phyloP scores from a whole-genome alignment of 2,113 vertebrate species.

The Narcine bancroftii region DNA sequence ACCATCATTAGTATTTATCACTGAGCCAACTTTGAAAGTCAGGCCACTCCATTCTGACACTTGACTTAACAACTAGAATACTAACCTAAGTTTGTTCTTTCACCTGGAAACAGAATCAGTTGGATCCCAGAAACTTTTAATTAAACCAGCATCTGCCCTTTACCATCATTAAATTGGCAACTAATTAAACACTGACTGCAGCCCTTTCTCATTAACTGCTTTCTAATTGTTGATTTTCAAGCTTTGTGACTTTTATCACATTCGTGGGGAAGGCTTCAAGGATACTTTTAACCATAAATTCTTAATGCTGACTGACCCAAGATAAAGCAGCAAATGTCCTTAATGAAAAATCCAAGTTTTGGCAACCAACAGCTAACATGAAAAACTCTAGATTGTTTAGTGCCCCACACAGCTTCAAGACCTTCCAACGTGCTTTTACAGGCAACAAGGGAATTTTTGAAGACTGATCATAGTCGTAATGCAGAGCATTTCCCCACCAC shows the following conservation, averaged over 20 bases:
- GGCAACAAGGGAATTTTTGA: background rate
- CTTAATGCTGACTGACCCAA: background rate
- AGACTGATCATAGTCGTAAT: background rate
- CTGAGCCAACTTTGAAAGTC: too few relatives aligned
- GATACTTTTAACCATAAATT: background rate
- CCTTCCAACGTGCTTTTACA: background rate
- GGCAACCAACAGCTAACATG: background rate
- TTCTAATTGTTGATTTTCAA: background rate
- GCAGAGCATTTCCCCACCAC: background rate
- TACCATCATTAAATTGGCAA: background rate
- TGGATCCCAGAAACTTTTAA: background rate
- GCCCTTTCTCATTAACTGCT: background rate
- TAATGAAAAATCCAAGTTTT: background rate
- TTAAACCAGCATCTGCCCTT: background rate
- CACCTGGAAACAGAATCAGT: background rate
- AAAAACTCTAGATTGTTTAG: background rate
- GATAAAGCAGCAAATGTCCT: background rate
- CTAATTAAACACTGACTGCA: background rate
- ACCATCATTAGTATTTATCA: too few relatives aligned
- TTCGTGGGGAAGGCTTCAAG: background rate
- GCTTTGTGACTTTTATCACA: background rate
- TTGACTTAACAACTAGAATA: background rate
- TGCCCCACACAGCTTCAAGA: background rate
- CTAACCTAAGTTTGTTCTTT: background rate
- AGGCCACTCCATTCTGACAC: background rate